Percentiles rank a stretch among this genome's conserved stretches.
These are phyloP conservation scores for Reinhardtius hippoglossoides DNA, from an alignment of 2,113 vertebrate species.

Conservation along the genomic window DNA sequence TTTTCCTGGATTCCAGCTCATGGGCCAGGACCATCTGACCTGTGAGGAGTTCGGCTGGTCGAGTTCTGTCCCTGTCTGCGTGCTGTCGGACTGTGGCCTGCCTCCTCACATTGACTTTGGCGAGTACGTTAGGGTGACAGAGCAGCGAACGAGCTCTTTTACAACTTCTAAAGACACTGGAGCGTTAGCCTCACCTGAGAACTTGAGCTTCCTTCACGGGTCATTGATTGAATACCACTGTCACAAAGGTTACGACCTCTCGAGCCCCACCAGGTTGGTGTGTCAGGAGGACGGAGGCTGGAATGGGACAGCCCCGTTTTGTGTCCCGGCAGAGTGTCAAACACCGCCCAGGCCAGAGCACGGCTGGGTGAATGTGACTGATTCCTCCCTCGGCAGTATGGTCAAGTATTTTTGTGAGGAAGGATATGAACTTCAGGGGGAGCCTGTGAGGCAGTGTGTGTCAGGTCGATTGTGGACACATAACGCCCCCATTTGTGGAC, in stretches of 20 bases:
- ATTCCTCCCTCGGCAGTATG: constrained; percentile 83
- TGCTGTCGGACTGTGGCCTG: constrained; percentile 92
- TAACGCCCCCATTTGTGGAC: constrained; percentile 83
- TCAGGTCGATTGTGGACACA: constrained; percentile 89
- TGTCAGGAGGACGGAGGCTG: constrained; percentile 94
- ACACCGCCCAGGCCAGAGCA: constrained; percentile 84
- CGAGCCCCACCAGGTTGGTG: constrained; percentile 81
- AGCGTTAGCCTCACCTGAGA: constrained; percentile 34
- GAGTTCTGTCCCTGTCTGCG: constrained; percentile 86
- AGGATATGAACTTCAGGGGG: constrained; percentile 88
- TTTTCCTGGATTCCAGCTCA: constrained; percentile 92
- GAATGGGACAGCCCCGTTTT: constrained; percentile 93
- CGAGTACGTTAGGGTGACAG: constrained; percentile 84
- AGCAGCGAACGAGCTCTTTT: neutral
- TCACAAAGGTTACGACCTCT: constrained; percentile 88
- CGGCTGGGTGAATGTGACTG: constrained; percentile 86
- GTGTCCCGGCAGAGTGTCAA: constrained; percentile 88
- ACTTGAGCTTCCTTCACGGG: constrained; percentile 87
- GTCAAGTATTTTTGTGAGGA: constrained; percentile 88
- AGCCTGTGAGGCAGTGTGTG: constrained; percentile 85
- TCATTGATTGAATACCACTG: constrained; percentile 88
- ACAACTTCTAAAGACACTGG: constrained; percentile 20
- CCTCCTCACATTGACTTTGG: constrained; percentile 98
- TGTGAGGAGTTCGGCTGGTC: constrained; percentile 96
- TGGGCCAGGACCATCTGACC: constrained; percentile 91